Base-by-base conservation (phyloP, 2,113 vertebrate species). In the Crotalus helleri region DNA sequence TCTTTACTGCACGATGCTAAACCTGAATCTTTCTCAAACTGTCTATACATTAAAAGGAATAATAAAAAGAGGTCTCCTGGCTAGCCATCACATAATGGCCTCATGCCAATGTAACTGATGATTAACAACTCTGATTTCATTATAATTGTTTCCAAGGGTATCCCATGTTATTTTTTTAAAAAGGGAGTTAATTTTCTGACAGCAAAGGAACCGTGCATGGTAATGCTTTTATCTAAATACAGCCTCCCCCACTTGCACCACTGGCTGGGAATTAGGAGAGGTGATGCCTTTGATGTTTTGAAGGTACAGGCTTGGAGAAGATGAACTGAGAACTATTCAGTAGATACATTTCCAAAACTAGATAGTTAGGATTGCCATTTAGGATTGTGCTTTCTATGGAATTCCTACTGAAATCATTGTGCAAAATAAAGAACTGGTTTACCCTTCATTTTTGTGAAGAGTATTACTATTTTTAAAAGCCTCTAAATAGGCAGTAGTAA, bases 101-200 rank as follows among this genome's bases (percentile, higher is more conserved):
- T 23, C 46, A 86, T 49, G 11, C 58, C 24, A 33, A 10, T 13
- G 4, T 53, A 0, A 0, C 93, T 0, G 2, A 92, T 86, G 33
- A 92, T 64, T 89, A 86, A 93, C 58, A 39, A 19, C 23, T 69
- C 11, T 26, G 86, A 29, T 87, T 89, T 46, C 54, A 87, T 59
- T 61, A 85, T 39, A 24, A 29, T 9, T 3, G 26, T 69, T 95
- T 93, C 86, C 91, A 69, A 44, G 91, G 91, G 19, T 92, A 87
- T 87, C 51, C 57, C 39, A 29, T 24, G 2, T 89, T 54, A 58
- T 1, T 54, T 54, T 54, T 54, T 54, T 33, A 87, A 92, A 33
- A 74, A 74, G 15, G 19, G 13, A 44, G 23, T 90, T n/a, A 33
- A 81, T 69, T 15, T 74, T 21, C 46, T 88, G 23, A 13, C 57